A percentile compares a stretch with the other conserved stretches of the same genome.
Evolutionary conservation across 64 coral and sea anemone genomes (phyloP).

Genomic region (Dendronephthya gigantea): DNA sequence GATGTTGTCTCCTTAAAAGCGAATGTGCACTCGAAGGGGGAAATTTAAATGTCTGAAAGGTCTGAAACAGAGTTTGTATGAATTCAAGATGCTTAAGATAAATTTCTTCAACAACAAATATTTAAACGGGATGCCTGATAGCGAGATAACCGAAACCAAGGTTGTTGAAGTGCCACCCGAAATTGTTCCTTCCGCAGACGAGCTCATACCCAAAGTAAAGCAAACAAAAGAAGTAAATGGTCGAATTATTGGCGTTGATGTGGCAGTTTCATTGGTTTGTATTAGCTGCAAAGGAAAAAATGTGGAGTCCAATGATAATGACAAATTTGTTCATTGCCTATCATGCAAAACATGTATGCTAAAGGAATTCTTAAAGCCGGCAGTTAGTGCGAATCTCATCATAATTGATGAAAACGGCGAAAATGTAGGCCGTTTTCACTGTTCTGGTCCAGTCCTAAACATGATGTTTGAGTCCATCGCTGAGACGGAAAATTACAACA

Average conservation of each 20-base stretch:
- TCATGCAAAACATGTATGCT: slow-evolving; percentile 30
- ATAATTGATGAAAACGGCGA: slow-evolving; percentile 36
- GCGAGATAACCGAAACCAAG: too few relatives aligned
- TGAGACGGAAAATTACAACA: slow-evolving; percentile 21
- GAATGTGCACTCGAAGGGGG: not conserved
- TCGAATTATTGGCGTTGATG: slow-evolving; percentile 15
- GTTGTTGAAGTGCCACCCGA: too few relatives aligned
- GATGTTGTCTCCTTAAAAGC: not conserved
- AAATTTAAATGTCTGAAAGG: not conserved
- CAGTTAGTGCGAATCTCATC: not conserved
- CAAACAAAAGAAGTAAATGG: slow-evolving; percentile 10
- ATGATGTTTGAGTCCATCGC: slow-evolving; percentile 29
- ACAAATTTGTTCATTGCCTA: slow-evolving; percentile 14
- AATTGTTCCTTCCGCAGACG: too few relatives aligned
- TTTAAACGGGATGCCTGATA: too few relatives aligned
- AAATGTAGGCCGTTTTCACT: slow-evolving; percentile 35
- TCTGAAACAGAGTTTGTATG: too few relatives aligned
- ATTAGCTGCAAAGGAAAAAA: slow-evolving; percentile 14
- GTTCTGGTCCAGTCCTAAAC: slow-evolving; percentile 17
- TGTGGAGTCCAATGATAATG: not conserved
- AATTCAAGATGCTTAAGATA: too few relatives aligned
- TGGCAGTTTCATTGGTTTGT: slow-evolving; percentile 8
- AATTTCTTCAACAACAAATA: too few relatives aligned
- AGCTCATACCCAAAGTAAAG: not conserved
- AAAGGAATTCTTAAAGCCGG: slow-evolving; percentile 12